Evolutionary conservation across 2,888 invertebrate genomes (phyloP).

Genomic region (Diogma glabrata): DNA sequence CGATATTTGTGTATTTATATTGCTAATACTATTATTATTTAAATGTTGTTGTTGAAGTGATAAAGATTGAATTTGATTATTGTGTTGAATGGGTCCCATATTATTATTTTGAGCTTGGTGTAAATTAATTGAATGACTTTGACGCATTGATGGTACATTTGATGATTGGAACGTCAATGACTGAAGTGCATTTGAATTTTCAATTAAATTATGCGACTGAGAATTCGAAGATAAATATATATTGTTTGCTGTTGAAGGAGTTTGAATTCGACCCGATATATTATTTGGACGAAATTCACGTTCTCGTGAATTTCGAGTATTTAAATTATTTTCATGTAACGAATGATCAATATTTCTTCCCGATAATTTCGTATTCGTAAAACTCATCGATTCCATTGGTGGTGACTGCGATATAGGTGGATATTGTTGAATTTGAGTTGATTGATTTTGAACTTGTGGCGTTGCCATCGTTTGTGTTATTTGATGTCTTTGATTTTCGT

Average conservation of each 20-base stretch:
- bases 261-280: not conserved
- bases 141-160: conserved; percentile 1
- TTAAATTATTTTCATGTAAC: not conserved
- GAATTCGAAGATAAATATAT: conserved; percentile 2
- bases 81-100: conserved; percentile 24
- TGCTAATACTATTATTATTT: conserved; percentile 7
- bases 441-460: not conserved
- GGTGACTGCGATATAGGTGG: not conserved
- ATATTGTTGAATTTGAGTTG: not conserved
- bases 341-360: not conserved
- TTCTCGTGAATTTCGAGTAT: conserved; percentile 11
- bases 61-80: conserved; percentile 21
- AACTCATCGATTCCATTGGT: conserved; percentile 19
- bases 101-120: conserved; percentile 3
- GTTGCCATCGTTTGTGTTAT: not conserved
- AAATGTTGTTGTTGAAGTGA: conserved; percentile 21
- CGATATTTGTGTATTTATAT: conserved; percentile 19
- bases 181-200: conserved; percentile 2
- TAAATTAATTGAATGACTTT: not conserved
- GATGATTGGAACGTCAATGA: not conserved
- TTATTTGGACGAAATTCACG: conserved; percentile 6
- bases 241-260: conserved; percentile 7
- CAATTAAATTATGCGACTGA: not conserved
- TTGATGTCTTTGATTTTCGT: not conserved
- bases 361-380: conserved; percentile 19